Evolutionary conservation across 1,140 invertebrate genomes (phyloP).

Genomic region (Brachionus sp.): DNA sequence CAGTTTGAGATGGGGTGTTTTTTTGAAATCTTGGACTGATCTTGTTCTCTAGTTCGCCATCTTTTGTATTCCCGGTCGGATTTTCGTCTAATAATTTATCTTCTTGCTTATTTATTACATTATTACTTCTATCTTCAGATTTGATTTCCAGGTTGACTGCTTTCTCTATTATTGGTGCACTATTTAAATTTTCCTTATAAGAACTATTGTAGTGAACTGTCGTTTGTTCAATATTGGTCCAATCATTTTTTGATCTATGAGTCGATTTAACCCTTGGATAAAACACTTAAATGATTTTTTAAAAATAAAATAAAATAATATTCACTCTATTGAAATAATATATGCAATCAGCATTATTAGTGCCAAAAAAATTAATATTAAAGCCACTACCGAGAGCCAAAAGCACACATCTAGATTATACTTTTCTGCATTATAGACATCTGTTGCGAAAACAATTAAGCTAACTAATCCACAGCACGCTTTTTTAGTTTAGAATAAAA

Average conservation of each 20-base stretch:
- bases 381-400: slow-evolving; percentile 18
- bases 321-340: background rate
- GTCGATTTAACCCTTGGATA: too few species aligned
- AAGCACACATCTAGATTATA: background rate
- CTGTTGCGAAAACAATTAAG: slow-evolving; percentile 13
- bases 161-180: too few species aligned
- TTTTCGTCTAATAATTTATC: background rate
- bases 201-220: background rate
- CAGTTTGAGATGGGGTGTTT: too few species aligned
- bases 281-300: background rate
- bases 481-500: background rate
- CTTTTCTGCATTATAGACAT: background rate
- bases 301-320: background rate
- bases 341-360: background rate
- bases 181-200: too few species aligned
- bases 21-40: background rate
- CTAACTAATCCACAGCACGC: slow-evolving; percentile 33
- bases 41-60: background rate
- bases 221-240: background rate
- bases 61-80: background rate
- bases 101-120: background rate
- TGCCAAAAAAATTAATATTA: background rate
- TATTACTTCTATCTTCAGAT: too few species aligned
- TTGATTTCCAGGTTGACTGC: too few species aligned
- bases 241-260: too few species aligned